phyloP scores from a whole-genome alignment of 2,113 vertebrate species.

The Pseudopipra pipra region DNA sequence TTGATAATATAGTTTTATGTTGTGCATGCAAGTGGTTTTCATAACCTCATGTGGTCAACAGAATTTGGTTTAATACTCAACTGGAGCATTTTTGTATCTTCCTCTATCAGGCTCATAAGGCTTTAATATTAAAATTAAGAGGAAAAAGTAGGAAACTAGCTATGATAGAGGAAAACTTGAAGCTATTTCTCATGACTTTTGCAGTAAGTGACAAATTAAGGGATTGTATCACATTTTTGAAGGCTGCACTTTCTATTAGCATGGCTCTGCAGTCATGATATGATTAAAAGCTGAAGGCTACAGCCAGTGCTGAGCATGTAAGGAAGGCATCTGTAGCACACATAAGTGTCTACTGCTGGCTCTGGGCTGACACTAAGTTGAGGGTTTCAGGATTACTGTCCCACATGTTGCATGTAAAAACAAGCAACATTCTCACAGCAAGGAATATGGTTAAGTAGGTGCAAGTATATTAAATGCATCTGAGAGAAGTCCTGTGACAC shows the following conservation, averaged over 20 bases:
- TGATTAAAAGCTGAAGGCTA: background rate
- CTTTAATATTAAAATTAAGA: background rate
- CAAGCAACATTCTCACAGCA: background rate
- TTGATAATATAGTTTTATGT: background rate
- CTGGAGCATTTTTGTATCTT: background rate
- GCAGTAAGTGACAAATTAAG: background rate
- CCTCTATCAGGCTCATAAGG: background rate
- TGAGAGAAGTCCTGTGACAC: background rate
- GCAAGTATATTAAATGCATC: background rate
- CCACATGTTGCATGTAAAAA: background rate
- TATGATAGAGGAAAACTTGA: background rate
- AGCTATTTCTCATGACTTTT: background rate
- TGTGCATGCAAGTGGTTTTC: background rate
- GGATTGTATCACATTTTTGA: background rate
- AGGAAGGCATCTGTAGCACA: background rate
- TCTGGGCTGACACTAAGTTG: background rate
- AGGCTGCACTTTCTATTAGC: background rate
- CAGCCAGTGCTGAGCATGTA: background rate
- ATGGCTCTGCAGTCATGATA: background rate
- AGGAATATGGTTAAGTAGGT: background rate
- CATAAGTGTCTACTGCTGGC: background rate
- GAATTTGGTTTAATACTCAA: background rate
- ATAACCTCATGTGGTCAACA: background rate
- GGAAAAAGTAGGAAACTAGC: background rate
- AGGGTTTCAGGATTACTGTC: conserved; percentile 19